Base-by-base conservation (phyloP, 2,797 vertebrate species). In the Oophaga sylvatica region DNA sequence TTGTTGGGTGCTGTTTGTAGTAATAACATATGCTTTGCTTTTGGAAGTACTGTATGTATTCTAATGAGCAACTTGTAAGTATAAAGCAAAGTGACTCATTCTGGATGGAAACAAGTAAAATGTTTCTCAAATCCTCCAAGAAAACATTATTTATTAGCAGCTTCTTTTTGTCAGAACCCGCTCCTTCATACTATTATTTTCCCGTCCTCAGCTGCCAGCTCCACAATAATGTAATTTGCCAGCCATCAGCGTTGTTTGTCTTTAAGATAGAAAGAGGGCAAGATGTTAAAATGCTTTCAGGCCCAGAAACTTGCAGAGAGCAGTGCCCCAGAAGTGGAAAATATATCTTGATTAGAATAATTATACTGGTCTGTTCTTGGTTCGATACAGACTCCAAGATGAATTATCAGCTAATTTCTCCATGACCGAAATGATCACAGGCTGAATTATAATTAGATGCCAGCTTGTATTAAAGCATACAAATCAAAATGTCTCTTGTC, bases 341-440 rank as follows among this genome's bases (percentile, higher is more conserved):
- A 93, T 92, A 92, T 92, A 92, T 92, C 91, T 93, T 92, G 93
- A 93, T 93, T 92, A 92, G 92, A 94, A 94, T 94, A 93, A 94
- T 93, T 93, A 93, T 91, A 92, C 92, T 92, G 92, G 91, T 92
- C 91, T 92, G 91, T 92, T 91, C 91, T 92, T 93, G 83, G 0
- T 91, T 94, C 91, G 92, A 89, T 91, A 92, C 85, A 92, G 91
- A 93, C 92, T 92, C 93, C 90, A 90, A 91, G 90, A 93, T 91
- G 92, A 93, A 93, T 94, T 93, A 93, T 92, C 92, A 92, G 93
- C 93, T 94, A 91, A 93, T 94, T 94, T 93, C 91, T 92, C 93
- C 92, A 92, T 93, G 93, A 92, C 92, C 91, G 82, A 93, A 93
- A 94, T 93, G 92, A 93, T 93, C 92, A 88, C 92, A 93, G 92